Evolutionary conservation across 1,140 invertebrate genomes (phyloP), one percentile per base, ranked within the genome.

Genomic region (Muscidifurax raptorellus): DNA sequence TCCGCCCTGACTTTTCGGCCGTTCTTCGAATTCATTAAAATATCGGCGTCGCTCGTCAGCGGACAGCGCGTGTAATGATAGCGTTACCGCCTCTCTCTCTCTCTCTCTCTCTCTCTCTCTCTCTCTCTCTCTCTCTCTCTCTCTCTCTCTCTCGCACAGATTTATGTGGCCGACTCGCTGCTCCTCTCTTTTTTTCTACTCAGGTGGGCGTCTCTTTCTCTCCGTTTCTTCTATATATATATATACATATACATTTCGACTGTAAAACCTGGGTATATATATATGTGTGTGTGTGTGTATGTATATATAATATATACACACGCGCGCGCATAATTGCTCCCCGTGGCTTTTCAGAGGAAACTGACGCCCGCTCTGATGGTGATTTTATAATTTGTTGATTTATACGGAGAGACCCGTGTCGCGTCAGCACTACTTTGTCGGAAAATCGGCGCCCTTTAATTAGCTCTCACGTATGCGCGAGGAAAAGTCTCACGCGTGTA

Each of bases 21-120:
- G 6, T 90, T 89, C 88, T 22, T 52, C 80, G 89, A 90, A 89
- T 88, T 90, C 88, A 89, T 90, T 88, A 90, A 90, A 89, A 90
- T 89, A 88, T 87, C 80, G 80, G 85, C 86, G 82, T 85, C 79
- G 78, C 76, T 85, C 87, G 86, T 87, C 87, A 87, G 72, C 86
- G 74, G 79, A 32, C 32, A 40, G 67, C 75, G 64, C 76, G 86
- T 72, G 86, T 83, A 90, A 90, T 90, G 83, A 90, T 88, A 90
- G 87, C 80, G 88, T 87, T 88, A 67, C 87, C 87, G 86, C 67
- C 80, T 80, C 84, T 84, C 77, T 77, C 75, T 75, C 27, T 59
- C 67, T 80, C n/a, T n/a, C 80, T 80, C 84, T 84, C 77, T 77
- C 75, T 75, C 27, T 59, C 67, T 80, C 80, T 80, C 84, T 84